Conservation (phyloP, 2,113 vertebrate genomes). For the Equus przewalskii region DNA sequence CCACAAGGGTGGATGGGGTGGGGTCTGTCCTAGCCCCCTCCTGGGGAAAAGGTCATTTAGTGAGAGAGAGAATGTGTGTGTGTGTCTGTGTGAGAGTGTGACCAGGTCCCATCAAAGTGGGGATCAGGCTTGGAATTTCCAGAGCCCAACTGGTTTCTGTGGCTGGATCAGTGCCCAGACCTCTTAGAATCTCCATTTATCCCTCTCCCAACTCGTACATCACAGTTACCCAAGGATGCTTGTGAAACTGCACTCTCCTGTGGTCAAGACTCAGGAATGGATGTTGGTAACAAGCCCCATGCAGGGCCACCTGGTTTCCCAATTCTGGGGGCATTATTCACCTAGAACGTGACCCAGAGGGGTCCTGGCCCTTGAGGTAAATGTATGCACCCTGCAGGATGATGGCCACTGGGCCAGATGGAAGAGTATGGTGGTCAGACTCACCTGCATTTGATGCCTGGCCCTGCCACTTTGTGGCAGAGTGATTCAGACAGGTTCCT, state of each 20-base stretch:
- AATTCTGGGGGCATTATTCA: neutral
- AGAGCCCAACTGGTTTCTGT: neutral
- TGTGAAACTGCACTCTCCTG: neutral
- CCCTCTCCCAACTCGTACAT: neutral
- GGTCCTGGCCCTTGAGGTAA: neutral
- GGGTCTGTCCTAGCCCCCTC: neutral
- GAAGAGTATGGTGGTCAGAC: neutral
- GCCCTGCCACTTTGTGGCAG: neutral
- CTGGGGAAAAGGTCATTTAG: neutral
- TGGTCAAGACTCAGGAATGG: neutral
- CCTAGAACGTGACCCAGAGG: neutral
- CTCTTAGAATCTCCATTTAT: neutral
- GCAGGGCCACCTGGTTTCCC: neutral
- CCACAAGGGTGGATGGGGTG: fast-evolving
- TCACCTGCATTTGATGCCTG: neutral
- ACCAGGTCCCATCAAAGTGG: neutral
- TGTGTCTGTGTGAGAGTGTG: neutral
- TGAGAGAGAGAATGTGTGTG: neutral
- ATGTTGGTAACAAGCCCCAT: neutral
- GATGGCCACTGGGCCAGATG: fast-evolving
- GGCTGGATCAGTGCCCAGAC: neutral
- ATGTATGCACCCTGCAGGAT: fast-evolving
- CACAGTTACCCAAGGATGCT: neutral
- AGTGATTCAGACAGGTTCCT: neutral
- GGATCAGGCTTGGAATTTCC: neutral